Evolutionary conservation across 2,113 vertebrate genomes (phyloP), one percentile per base, ranked within the genome.

Genomic region (Acanthochromis polyacanthus): DNA sequence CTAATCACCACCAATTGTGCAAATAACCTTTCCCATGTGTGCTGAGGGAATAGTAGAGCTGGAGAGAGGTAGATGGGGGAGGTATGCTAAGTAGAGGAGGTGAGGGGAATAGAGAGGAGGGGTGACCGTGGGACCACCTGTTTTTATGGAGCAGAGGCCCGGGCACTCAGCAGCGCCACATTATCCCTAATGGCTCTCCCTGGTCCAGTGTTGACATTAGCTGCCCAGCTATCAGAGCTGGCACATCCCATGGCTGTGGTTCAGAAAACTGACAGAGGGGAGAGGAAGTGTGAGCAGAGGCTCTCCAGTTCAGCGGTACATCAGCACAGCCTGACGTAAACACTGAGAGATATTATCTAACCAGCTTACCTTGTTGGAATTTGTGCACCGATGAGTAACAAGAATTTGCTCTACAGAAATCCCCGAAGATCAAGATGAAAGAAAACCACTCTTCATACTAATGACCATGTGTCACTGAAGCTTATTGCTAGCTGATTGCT

Each of bases 1-100:
- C 88, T 91, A 91, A 91, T 92, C 87, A 85, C 88, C 82, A 61
- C 82, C 89, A 83, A 93, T 92, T 89, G 88, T 88, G 87, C 87
- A 86, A 91, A 91, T 91, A 92, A 90, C 81, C 88, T 91, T 84
- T 92, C 80, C 87, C 68, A 56, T 83, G 86, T 90, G 82, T 88
- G 87, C 79, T 58, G 68, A 57, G 82, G 62, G 83, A 82, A 66
- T 14, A 30, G 59, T 59, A 32, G 64, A 81, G 56, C 20, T 45
- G 60, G 22, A 57, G 43, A 58, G 12, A 17, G 30, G 50, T 36
- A 45, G 22, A 23, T 38, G 51, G 23, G 51, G 45, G 30, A 51
- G 80, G 74, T 88, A 85, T 90, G 84, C 85, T 84, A 86, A 87
- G 63, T 61, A 57, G 78, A 62, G 60, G 80, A 77, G 77, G 48